Base-by-base conservation (phyloP, 2,888 invertebrate species). In the Anorthoa munda region DNA sequence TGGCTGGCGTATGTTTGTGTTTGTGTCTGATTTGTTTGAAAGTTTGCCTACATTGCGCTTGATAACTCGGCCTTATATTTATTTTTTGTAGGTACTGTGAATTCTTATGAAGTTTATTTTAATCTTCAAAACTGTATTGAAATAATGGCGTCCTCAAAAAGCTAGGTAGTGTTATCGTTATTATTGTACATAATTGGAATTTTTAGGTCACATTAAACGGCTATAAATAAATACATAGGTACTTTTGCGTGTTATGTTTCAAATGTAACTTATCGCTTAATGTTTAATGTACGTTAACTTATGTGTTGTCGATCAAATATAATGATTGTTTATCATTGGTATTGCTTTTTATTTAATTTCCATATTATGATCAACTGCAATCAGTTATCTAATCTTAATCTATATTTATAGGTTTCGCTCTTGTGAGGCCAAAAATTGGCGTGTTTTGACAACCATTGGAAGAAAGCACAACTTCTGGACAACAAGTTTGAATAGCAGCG, bases 271-370 rank as follows among this genome's bases (percentile, higher is more conserved):
- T 68, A 51, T 60, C 58, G 77, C 76, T 80, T 39, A 51, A 73
- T 72, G 71, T 64, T 77, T 70, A 50, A 66, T 63, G 68, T 60
- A 72, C 60, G 59, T 65, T 81, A 80, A 76, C 56, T 53, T 72
- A 59, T 72, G 76, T 82, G 79, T 83, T 87, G 84, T 84, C 81
- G 69, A 85, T 75, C 68, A 84, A 86, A 86, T 87, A 82, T 65
- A 84, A 81, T 79, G 50, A 74, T 82, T 76, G 79, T 86, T 81
- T 76, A 77, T 76, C 69, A 76, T 56, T 69, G 9, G 48, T 61
- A 21, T 39, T 76, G 18, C 23, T 70, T 69, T 69, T 82, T 70
- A 64, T 81, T 80, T 45, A 53, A 53, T 13, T 60, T 53, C 15
- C 53, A 59, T 46, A 17, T 56, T 9, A 4, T 26, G 2, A 39